Percentiles rank a stretch among this genome's conserved stretches.
These are phyloP conservation scores for Drosophila macrothrix DNA, from an alignment of 2,888 invertebrate genomes.

Conservation along the genomic window DNA sequence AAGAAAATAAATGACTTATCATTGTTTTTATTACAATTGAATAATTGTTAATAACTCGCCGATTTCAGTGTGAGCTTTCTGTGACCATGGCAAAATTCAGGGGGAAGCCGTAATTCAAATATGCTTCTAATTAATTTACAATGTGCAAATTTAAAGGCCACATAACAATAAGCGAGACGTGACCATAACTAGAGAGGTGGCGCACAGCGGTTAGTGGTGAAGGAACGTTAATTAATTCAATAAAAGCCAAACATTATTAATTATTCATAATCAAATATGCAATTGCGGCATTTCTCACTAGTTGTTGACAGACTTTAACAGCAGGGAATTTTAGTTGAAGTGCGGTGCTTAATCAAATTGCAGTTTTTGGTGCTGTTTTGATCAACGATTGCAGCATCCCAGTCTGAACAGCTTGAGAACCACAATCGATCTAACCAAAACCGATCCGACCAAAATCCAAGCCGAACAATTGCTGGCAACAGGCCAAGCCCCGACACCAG, in stretches of 20 bases:
- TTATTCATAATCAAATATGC: constrained; percentile 79
- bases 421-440: constrained; percentile 8
- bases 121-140: constrained; percentile 73
- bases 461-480: constrained; percentile 20
- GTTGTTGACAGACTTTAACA: constrained; percentile 46
- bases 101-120: constrained; percentile 51
- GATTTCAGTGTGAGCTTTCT: constrained; percentile 36
- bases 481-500: constrained; percentile 16
- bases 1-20: constrained; percentile 66
- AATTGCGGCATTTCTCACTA: constrained; percentile 65
- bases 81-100: neutral
- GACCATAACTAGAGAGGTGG: neutral
- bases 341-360: neutral
- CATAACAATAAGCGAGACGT: constrained; percentile 39
- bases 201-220: neutral
- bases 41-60: constrained; percentile 72
- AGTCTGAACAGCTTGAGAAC: neutral
- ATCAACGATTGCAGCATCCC: neutral
- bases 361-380: constrained; percentile 2
- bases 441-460: constrained; percentile 34
- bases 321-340: neutral
- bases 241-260: constrained; percentile 78
- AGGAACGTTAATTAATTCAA: constrained; percentile 72
- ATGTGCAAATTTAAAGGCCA: constrained; percentile 56
- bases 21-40: constrained; percentile 66